Conservation (phyloP, 2,888 invertebrate species). For the Zelleria hepariella region DNA sequence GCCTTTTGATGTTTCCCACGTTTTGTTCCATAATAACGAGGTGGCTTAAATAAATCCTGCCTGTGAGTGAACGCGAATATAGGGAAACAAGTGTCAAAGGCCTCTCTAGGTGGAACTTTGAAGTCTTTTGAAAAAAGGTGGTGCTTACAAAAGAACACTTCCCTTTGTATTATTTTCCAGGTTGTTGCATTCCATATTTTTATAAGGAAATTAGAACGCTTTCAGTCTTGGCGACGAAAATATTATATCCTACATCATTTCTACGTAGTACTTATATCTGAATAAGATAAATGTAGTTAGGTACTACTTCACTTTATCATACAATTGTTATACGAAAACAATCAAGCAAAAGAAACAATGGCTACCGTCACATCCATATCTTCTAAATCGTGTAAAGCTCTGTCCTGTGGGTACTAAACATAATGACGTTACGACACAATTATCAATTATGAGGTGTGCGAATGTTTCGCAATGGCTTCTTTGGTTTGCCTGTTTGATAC, state of each 20-base stretch:
- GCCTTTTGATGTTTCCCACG: slow-evolving; percentile 47
- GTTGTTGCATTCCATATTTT: neutral
- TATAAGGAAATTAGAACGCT: neutral
- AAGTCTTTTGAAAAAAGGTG: neutral
- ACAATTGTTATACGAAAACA: neutral
- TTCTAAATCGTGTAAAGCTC: neutral
- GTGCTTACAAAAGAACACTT: neutral
- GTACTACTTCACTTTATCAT: too few relatives aligned
- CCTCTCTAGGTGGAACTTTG: neutral
- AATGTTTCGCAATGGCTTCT: slow-evolving; percentile 33
- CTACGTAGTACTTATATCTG: too few relatives aligned
- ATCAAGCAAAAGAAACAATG: neutral
- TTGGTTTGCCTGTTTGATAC: too few relatives aligned
- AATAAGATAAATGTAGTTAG: too few relatives aligned
- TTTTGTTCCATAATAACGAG: slow-evolving; percentile 56
- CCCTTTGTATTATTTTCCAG: neutral
- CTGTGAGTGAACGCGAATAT: neutral
- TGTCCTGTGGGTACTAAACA: slow-evolving; percentile 47
- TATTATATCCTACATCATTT: too few relatives aligned
- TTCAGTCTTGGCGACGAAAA: too few relatives aligned
- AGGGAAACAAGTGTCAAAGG: slow-evolving; percentile 1
- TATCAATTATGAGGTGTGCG: slow-evolving; percentile 46
- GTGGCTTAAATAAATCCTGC: slow-evolving; percentile 2
- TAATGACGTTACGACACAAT: slow-evolving; percentile 58
- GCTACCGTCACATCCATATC: neutral